phyloP scores from a whole-genome alignment of 2,888 invertebrate species.

The Tolmerus cingulatus region DNA sequence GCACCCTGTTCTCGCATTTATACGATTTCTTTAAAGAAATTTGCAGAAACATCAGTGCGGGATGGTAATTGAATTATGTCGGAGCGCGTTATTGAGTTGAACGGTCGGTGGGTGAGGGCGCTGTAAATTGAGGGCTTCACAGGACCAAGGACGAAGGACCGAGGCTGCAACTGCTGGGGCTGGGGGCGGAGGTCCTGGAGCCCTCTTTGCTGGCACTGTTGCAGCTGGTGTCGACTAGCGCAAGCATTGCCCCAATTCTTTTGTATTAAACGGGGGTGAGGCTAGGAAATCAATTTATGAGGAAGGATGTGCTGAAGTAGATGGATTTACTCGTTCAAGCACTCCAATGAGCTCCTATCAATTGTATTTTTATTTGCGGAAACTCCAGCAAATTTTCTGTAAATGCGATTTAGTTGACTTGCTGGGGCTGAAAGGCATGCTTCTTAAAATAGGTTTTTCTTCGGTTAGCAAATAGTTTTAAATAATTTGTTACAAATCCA shows the following conservation, averaged over 20 bases:
- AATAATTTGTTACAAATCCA: background rate
- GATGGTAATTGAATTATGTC: constrained; percentile 24
- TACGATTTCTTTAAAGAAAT: constrained; percentile 21
- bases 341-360: background rate
- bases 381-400: background rate
- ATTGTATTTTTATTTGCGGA: background rate
- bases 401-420: background rate
- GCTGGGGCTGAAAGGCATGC: background rate
- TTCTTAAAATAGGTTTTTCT: background rate
- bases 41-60: constrained; percentile 23
- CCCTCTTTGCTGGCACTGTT: background rate
- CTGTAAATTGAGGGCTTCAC: background rate
- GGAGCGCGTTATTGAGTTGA: background rate
- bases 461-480: background rate
- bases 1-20: background rate
- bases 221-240: background rate
- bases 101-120: background rate
- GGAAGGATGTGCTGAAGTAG: background rate
- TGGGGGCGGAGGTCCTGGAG: background rate
- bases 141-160: background rate
- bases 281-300: background rate
- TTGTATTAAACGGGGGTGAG: background rate
- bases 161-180: background rate
- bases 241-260: background rate
- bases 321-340: background rate